Base-by-base conservation (phyloP, 2,113 vertebrate genomes). In the Callionymus lyra region DNA sequence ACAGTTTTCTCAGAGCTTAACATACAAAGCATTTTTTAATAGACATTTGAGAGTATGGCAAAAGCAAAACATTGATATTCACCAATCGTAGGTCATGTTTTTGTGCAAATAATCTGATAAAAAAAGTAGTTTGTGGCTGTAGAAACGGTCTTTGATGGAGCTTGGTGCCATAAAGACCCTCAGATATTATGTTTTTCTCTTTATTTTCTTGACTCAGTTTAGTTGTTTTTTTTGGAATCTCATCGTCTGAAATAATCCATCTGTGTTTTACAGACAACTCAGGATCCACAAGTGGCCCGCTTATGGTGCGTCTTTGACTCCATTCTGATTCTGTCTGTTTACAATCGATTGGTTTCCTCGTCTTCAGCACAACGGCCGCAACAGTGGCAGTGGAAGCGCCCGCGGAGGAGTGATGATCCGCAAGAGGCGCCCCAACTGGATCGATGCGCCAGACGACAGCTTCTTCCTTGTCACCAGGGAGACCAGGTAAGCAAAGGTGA, bases 401-500 rank as follows among this genome's bases (percentile, higher is more conserved):
- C 82, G 86, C 41, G 72, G 86, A 34, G 84, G 87, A 50, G 79
- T 88, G 49, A 86, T 89, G 77, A 85, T 90, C 69, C 89, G 89
- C 59, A 92, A 89, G 62, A 86, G 88, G 60, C 88, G 87, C 34
- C 87, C 90, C 41, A 92, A 92, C 53, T 93, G 90, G 90, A 89
- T 92, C 11, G 88, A 91, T 65, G 88, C 88, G 44, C 89, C 90
- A 12, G 86, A 91, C 41, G 90, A 91, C 81, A 89, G 88, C 78
- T 93, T 92, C 81, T 93, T 92, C 74, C 86, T 91, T 50, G 91
- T 89, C 72, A 90, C 89, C 65, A 80, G 89, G 81, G 90, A 93
- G 82, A 91, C 91, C 81, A 93, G 90, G 90, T 93, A 86, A 69
- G 82, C 69, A 63, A 72, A 72, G 60, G 61, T 63, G 61, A 79